phyloP scores from a whole-genome alignment of 2,797 vertebrate genomes.

The Martes flavigula region DNA sequence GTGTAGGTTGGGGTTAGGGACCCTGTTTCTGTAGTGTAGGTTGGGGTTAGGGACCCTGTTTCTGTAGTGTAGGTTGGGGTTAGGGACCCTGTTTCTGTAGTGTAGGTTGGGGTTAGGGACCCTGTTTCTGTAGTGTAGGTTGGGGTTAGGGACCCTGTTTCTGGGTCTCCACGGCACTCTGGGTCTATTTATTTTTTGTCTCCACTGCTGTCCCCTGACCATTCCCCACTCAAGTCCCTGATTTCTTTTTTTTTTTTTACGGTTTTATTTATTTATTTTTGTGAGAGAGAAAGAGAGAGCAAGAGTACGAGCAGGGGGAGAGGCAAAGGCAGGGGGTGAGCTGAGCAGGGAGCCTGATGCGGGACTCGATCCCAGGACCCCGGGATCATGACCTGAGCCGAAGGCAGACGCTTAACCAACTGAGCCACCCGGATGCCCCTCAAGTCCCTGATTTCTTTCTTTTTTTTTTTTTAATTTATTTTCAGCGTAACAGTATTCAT shows the following conservation, averaged over 20 bases:
- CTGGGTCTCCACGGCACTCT: background rate
- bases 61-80: background rate
- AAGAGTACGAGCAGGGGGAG: background rate
- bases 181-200: background rate
- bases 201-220: background rate
- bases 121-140: background rate
- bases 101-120: background rate
- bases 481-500: too few species aligned
- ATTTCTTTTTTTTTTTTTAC: background rate
- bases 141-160: background rate
- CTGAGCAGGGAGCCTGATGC: background rate
- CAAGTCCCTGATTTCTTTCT: background rate
- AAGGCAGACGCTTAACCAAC: background rate
- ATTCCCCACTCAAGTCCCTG: background rate
- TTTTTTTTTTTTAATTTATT: too few species aligned
- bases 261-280: background rate
- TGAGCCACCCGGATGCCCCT: background rate
- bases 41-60: background rate
- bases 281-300: too few species aligned
- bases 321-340: background rate
- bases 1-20: background rate
- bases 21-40: background rate
- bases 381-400: background rate
- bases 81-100: background rate
- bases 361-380: background rate